Evolutionary conservation across 92 coral and sea anemone genomes (phyloP).

Genomic region (Diadumene lineata): DNA sequence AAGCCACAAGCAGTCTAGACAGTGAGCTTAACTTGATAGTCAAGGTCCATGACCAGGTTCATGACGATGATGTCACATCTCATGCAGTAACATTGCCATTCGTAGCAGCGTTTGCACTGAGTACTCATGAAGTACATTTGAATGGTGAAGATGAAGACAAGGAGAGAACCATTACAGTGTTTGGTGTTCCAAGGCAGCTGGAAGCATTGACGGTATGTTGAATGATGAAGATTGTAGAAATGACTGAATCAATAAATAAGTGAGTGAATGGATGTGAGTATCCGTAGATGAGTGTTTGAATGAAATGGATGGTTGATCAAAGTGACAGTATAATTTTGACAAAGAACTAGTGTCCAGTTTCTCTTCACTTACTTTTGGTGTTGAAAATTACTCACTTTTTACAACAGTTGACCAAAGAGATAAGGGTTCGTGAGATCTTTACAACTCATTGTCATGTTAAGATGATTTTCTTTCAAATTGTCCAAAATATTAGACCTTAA

Average conservation of each 20-base stretch:
- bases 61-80: conserved; percentile 67
- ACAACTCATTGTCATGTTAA: too few relatives aligned
- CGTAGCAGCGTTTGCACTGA: conserved; percentile 79
- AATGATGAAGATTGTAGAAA: background rate
- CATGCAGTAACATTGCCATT: conserved; percentile 60
- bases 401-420: too few relatives aligned
- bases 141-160: conserved; percentile 45
- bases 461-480: too few relatives aligned
- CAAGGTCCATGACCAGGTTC: conserved; percentile 71
- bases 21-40: conserved; percentile 66
- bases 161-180: conserved; percentile 55
- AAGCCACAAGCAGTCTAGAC: conserved; percentile 42
- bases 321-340: too few relatives aligned
- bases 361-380: too few relatives aligned
- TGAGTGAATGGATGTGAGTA: background rate
- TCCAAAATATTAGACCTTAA: too few relatives aligned
- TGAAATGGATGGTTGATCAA: background rate
- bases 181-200: conserved; percentile 70
- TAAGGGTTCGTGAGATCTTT: too few relatives aligned
- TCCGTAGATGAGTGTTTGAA: background rate
- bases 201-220: conserved; percentile 49
- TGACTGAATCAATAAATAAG: background rate
- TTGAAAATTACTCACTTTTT: too few relatives aligned
- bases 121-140: conserved; percentile 57
- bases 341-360: too few relatives aligned